Evolutionary conservation across 2,113 vertebrate species (phyloP), one percentile per base, ranked within the genome.

Genomic region (Ascaphus truei): DNA sequence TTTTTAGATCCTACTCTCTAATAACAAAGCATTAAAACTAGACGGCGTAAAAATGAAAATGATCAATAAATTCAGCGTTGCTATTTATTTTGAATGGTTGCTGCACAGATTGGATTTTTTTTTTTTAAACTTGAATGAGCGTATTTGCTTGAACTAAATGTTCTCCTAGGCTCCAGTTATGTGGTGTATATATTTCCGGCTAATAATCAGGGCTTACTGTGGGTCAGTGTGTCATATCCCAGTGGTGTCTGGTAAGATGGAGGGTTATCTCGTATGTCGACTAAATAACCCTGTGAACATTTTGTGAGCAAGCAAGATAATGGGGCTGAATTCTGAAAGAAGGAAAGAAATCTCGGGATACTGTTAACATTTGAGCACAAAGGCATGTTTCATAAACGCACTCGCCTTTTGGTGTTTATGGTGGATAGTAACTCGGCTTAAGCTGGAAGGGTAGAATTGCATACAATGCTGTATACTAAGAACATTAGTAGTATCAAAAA

Each of bases 221-320:
- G 74, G 84, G 86, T 89, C 90, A 85, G 71, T 64, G 51, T 83
- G 88, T 86, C 86, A 76, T 84, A 84, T 86, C 87, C 88, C 84
- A 83, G 75, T 58, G 83, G 82, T 86, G 74, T 83, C 82, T 79
- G 23, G 39, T 76, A 76, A 84, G 82, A 84, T 76, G 78, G 78
- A 84, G 78, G 86, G 85, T 87, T 87, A 86, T 86, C 85, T 78
- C 60, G 41, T 43, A 50, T 84, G 85, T 88, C 85, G 86, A 80
- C 78, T 59, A 81, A 81, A 86, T 86, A 83, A 84, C 82, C 75
- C 78, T 71, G 67, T 76, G 84, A 81, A 83, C 73, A 76, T 0
- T 84, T 87, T 82, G 8, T 77, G 77, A 89, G 78, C 72, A 62
- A 80, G 71, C 72, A 55, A 74, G 82, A 86, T 84, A 88, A 86